Conservation (phyloP, 2,797 vertebrate genomes). For the Gambusia yucatana region DNA sequence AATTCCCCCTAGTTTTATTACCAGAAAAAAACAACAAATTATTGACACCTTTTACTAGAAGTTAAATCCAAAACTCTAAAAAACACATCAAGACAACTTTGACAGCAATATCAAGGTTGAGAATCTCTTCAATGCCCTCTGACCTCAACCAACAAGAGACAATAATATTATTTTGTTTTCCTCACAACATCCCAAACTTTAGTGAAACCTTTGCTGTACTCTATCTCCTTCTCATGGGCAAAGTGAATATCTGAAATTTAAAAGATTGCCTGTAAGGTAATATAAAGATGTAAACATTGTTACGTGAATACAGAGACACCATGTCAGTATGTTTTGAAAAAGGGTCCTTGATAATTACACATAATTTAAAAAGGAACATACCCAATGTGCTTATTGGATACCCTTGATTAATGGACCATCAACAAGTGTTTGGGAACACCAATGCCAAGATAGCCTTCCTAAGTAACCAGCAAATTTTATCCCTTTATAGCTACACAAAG, state of each 20-base stretch:
- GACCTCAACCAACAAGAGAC: not conserved
- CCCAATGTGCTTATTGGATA: no score
- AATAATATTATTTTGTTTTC: not conserved
- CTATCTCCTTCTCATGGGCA: not conserved
- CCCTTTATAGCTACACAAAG: not conserved
- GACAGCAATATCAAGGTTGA: not conserved
- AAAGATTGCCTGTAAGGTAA: not conserved
- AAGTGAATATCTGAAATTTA: not conserved
- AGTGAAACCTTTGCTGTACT: not conserved
- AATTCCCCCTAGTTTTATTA: not conserved
- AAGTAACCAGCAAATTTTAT: not conserved
- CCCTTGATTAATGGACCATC: no score
- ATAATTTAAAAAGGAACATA: no score
- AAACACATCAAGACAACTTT: not conserved
- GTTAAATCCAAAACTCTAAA: not conserved
- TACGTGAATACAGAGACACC: not conserved
- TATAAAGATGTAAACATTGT: not conserved
- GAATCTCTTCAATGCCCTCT: not conserved
- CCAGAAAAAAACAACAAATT: not conserved
- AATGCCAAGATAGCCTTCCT: not conserved
- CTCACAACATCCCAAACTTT: not conserved
- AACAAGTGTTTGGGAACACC: no score
- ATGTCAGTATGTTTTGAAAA: no score
- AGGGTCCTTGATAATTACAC: no score
- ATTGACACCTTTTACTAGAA: not conserved